phyloP scores from a whole-genome alignment of 2,797 vertebrate genomes.

The Phrynocephalus guinanensis region DNA sequence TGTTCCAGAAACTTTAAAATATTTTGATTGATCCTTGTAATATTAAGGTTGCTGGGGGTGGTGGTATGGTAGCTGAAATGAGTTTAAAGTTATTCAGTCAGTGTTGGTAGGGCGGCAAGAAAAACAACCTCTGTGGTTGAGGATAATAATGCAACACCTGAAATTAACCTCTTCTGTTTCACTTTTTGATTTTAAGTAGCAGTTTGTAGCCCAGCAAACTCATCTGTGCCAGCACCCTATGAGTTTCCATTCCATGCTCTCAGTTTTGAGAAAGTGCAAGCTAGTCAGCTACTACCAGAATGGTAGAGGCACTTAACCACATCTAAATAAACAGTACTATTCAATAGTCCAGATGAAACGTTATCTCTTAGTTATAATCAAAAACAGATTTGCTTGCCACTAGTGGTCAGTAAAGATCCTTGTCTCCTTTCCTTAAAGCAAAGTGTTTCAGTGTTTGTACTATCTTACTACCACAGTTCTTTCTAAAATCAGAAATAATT shows the following conservation, averaged over 20 bases:
- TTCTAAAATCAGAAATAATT: not conserved
- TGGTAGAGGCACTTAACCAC: slow-evolving; percentile 7
- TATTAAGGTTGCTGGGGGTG: not conserved
- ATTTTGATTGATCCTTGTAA: not conserved
- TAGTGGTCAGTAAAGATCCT: slow-evolving; percentile 22
- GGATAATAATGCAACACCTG: not conserved
- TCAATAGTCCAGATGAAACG: not conserved
- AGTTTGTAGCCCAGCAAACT: not conserved
- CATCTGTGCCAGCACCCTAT: not conserved
- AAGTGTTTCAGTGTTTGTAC: not conserved
- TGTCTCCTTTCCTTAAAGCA: not conserved
- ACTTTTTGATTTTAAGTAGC: not conserved
- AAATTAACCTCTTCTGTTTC: not conserved
- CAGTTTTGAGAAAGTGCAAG: not conserved
- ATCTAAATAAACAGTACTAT: accelerated
- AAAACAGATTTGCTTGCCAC: slow-evolving; percentile 3
- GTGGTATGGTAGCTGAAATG: not conserved
- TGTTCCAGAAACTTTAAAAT: not conserved
- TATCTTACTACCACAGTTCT: not conserved
- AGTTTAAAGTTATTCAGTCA: not conserved
- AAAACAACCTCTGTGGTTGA: not conserved
- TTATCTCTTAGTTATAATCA: not conserved
- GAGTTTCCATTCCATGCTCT: not conserved
- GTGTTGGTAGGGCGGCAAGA: not conserved
- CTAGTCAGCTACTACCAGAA: accelerated